phyloP scores from a whole-genome alignment of 23 tunicate species.

The Trididemnum nubilum region DNA sequence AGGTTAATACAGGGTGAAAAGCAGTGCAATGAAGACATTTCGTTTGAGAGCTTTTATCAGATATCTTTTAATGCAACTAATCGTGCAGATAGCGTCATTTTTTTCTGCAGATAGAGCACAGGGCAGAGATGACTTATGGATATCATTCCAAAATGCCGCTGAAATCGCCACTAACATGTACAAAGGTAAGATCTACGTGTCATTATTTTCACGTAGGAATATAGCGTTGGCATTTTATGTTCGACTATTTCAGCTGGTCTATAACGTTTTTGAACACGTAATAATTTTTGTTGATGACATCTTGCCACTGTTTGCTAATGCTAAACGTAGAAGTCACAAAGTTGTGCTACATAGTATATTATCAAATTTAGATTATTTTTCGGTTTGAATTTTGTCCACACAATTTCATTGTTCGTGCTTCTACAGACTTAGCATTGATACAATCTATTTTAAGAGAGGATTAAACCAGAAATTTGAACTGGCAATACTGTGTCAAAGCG shows the following conservation, averaged over 20 bases:
- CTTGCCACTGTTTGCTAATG: too few relatives aligned
- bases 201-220: too few relatives aligned
- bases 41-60: too few relatives aligned
- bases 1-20: too few relatives aligned
- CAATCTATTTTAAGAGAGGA: not conserved
- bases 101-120: conserved; percentile 51
- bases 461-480: not conserved
- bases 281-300: too few relatives aligned
- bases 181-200: conserved; percentile 59
- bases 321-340: too few relatives aligned
- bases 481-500: not conserved
- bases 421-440: not conserved
- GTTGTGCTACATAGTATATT: too few relatives aligned
- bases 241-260: too few relatives aligned
- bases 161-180: conserved; percentile 72
- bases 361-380: not conserved
- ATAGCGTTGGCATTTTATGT: too few relatives aligned
- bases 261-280: too few relatives aligned
- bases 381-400: not conserved
- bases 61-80: too few relatives aligned
- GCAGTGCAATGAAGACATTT: too few relatives aligned
- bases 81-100: not conserved
- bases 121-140: conserved; percentile 61
- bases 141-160: conserved; percentile 81
- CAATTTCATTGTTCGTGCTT: not conserved